A percentile compares a stretch with the other conserved stretches of the same genome.
Conservation (phyloP, 2,797 vertebrate genomes). For the Xiphophorus birchmanni region DNA sequence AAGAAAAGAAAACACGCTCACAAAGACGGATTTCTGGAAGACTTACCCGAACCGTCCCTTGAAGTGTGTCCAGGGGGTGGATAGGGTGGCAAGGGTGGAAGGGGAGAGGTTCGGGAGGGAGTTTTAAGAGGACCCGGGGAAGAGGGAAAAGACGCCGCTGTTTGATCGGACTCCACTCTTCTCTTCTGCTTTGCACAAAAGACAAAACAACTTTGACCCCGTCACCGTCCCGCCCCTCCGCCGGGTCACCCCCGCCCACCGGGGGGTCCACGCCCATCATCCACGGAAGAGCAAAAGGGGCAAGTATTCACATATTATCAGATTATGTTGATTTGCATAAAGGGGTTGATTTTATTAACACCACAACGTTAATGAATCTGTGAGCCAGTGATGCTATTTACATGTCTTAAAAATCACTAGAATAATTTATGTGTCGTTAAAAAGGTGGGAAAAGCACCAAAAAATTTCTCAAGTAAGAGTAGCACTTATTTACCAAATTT, state of each 20-base stretch:
- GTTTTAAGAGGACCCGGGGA: constrained; percentile 86
- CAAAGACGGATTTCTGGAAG: constrained; percentile 4
- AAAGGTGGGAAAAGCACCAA: background rate
- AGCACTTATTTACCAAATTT: background rate
- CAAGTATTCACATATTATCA: background rate
- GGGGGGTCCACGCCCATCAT: background rate
- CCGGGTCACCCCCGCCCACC: constrained; percentile 51
- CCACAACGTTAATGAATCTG: background rate
- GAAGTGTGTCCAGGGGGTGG: constrained; percentile 77
- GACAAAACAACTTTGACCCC: constrained; percentile 82
- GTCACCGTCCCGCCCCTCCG: constrained; percentile 53
- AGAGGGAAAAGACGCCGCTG: constrained; percentile 83
- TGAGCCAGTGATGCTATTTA: background rate
- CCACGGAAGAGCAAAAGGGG: background rate
- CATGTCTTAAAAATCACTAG: too few relatives aligned
- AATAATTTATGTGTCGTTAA: too few relatives aligned
- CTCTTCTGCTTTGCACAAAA: constrained; percentile 83
- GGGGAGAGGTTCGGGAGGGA: constrained; percentile 88
- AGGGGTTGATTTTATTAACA: background rate
- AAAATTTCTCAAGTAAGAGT: background rate
- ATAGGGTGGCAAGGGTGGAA: constrained; percentile 83
- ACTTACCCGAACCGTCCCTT: constrained; percentile 76
- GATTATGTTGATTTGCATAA: background rate
- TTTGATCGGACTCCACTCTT: constrained; percentile 84
- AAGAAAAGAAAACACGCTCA: constrained; percentile 14